Evolutionary conservation across 2,888 invertebrate species (phyloP).

Genomic region (Anthophora plumipes): DNA sequence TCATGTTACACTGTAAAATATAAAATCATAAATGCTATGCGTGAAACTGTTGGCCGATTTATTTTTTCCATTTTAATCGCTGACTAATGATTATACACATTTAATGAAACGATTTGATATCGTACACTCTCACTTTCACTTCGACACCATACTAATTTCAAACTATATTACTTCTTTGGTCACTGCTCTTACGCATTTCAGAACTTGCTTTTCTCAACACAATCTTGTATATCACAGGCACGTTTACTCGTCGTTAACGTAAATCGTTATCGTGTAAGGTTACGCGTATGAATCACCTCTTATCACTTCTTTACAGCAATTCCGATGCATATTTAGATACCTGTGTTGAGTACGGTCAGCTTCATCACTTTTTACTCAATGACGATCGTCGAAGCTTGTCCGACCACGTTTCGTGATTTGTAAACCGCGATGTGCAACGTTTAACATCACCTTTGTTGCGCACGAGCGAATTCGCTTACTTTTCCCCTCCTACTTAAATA

Average conservation of each 20-base stretch:
- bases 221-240: constrained; percentile 29
- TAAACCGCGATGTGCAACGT: constrained; percentile 65
- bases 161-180: constrained; percentile 40
- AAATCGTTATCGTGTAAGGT: constrained; percentile 39
- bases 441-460: constrained; percentile 58
- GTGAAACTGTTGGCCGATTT: neutral
- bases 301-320: constrained; percentile 44
- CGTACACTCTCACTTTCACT: constrained; percentile 60
- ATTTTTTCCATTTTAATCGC: constrained; percentile 9
- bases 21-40: constrained; percentile 5
- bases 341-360: constrained; percentile 64
- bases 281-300: constrained; percentile 50
- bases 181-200: constrained; percentile 47
- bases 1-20: neutral
- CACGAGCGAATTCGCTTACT: constrained; percentile 30
- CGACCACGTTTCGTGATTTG: constrained; percentile 60
- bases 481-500: constrained; percentile 4
- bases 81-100: neutral
- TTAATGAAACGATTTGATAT: constrained; percentile 8
- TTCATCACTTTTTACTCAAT: constrained; percentile 39
- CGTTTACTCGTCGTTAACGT: constrained; percentile 30
- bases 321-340: constrained; percentile 52
- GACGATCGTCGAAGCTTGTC: constrained; percentile 40
- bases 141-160: constrained; percentile 25
- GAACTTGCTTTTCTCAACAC: constrained; percentile 35